These are phyloP conservation scores for Clarias fuscus DNA, from an alignment of 2,797 vertebrate species.

Conservation along the genomic window DNA sequence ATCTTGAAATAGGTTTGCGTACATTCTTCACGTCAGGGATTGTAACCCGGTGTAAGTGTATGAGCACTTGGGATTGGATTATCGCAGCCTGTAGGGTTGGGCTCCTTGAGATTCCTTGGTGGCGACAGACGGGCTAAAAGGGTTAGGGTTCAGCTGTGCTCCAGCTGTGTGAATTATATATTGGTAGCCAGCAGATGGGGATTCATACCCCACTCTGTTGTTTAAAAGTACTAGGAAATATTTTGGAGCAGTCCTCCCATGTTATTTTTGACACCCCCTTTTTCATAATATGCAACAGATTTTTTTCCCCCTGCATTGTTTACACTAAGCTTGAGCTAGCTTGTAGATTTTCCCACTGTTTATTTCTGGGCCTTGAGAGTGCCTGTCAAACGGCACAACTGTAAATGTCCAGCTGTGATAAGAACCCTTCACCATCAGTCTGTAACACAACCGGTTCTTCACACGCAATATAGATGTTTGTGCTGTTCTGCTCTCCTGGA, in stretches of 20 bases:
- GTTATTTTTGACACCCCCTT: neutral
- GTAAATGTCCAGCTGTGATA: conserved; percentile 26
- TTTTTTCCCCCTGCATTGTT: neutral
- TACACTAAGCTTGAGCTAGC: neutral
- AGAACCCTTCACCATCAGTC: conserved; percentile 17
- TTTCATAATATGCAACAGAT: neutral
- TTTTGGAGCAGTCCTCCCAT: neutral
- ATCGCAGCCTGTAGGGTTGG: conserved; percentile 45
- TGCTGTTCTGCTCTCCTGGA: conserved; percentile 6
- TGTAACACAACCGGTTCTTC: conserved; percentile 22
- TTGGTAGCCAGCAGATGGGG: conserved; percentile 45
- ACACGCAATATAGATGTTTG: conserved; percentile 36
- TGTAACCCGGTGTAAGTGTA: conserved; percentile 21
- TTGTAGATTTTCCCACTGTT: conserved; percentile 3
- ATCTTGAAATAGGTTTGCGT: neutral
- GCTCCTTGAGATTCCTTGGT: conserved; percentile 53
- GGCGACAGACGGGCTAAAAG: conserved; percentile 46
- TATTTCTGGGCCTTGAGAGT: conserved; percentile 16
- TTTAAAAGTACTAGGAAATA: conserved; percentile 8
- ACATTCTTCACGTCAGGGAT: neutral
- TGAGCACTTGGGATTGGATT: conserved; percentile 22
- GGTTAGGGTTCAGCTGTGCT: conserved; percentile 55
- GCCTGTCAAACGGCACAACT: too few species aligned
- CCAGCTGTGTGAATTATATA: conserved; percentile 56
- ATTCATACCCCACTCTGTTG: conserved; percentile 40